Base-by-base conservation (phyloP, 2,888 invertebrate species). In the Apeira syringaria region DNA sequence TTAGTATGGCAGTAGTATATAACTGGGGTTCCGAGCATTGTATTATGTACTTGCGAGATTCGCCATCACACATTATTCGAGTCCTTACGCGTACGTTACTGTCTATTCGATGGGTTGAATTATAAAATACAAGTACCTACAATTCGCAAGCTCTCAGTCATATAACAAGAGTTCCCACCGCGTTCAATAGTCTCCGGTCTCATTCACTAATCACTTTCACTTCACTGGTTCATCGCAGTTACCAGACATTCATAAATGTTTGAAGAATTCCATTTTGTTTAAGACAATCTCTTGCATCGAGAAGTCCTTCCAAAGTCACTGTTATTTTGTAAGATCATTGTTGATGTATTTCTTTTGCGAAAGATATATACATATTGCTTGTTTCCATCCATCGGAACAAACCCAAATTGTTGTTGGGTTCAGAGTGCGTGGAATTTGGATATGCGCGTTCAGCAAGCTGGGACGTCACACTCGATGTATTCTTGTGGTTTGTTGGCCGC, bases 401-500 rank as follows among this genome's bases (percentile, higher is more conserved):
- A n/a, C n/a, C n/a, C n/a, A n/a, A n/a, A n/a, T n/a, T n/a, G n/a
- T n/a, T n/a, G n/a, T n/a, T n/a, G n/a, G n/a, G n/a, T 15, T 18
- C 12, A 10, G 24, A 12, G 18, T 45, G 8, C 18, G 24, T n/a
- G n/a, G n/a, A n/a, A n/a, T n/a, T n/a, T n/a, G n/a, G n/a, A n/a
- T n/a, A n/a, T 18, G 9, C 45, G 31, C 17, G 51, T 67, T 82
- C 44, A 88, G 64, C 89, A 88, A 12, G 88, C 77, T 13, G 85
- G 87, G 15, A 85, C 72, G 53, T 87, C 81, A 73, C 96, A 96
- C 20, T 91, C 91, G 56, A 94, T 94, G 7, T 91, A 84, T 66
- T 93, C 94, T 8, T 89, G 81, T 0, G 97, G 97, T 65, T 93
- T 93, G 2, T 81, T 89, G 31, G 91, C 77, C 7, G 82, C 77